Evolutionary conservation across 2,888 invertebrate genomes (phyloP).

Genomic region (Busseola fusca): DNA sequence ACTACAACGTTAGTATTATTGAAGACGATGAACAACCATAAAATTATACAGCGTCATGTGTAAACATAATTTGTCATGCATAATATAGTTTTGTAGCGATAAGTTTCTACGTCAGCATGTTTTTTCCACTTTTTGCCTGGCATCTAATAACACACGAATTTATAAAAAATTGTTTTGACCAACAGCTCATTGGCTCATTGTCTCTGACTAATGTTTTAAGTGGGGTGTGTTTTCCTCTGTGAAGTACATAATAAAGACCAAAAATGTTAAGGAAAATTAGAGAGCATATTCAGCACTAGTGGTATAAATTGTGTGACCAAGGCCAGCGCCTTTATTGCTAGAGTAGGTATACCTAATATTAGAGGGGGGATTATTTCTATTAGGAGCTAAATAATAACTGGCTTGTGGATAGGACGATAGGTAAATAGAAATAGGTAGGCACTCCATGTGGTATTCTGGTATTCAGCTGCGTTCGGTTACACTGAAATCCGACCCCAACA

Average conservation of each 20-base stretch:
- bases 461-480: neutral
- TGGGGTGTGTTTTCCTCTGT: neutral
- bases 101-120: constrained; percentile 38
- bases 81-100: constrained; percentile 28
- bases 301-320: neutral
- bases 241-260: neutral
- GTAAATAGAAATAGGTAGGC: neutral
- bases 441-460: neutral
- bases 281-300: neutral
- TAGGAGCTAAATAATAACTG: neutral
- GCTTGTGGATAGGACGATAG: neutral
- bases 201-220: neutral
- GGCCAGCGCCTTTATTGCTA: neutral
- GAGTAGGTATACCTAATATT: neutral
- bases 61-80: constrained; percentile 38
- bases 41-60: constrained; percentile 28
- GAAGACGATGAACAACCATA: constrained; percentile 3
- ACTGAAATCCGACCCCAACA: neutral
- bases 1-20: neutral
- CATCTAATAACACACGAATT: constrained; percentile 2
- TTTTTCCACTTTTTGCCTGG: constrained; percentile 14
- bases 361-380: neutral
- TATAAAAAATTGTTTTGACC: constrained; percentile 20
- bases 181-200: neutral
- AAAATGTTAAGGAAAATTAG: constrained; percentile 8